A percentile compares a stretch with the other conserved stretches of the same genome.
phyloP scores from a whole-genome alignment of 2,797 vertebrate genomes.

The Karalla daura region DNA sequence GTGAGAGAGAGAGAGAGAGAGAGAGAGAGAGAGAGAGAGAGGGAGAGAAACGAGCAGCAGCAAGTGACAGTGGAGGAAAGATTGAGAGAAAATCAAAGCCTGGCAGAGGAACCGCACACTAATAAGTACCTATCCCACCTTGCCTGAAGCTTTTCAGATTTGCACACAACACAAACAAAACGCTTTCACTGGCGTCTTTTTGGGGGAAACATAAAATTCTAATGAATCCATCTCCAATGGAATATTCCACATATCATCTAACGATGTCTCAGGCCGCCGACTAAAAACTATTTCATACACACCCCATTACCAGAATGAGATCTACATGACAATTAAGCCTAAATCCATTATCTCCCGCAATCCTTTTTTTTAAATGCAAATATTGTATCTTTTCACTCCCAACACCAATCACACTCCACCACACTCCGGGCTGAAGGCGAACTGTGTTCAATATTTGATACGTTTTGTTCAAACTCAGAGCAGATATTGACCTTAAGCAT shows the following conservation, averaged over 20 bases:
- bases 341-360: conserved; percentile 24
- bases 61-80: conserved; percentile 6
- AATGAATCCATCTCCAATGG: conserved; percentile 31
- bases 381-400: too few relatives aligned
- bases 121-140: conserved; percentile 28
- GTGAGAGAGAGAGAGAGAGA: neutral
- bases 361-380: neutral
- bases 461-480: neutral
- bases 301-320: conserved; percentile 35
- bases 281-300: conserved; percentile 49
- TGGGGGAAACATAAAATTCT: conserved; percentile 38
- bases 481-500: neutral
- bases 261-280: conserved; percentile 25
- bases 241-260: conserved; percentile 33
- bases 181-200: conserved; percentile 39
- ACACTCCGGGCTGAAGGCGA: neutral
- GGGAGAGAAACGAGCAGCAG: too few relatives aligned
- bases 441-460: conserved; percentile 10
- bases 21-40: conserved; percentile 13
- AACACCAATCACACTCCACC: too few relatives aligned
- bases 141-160: conserved; percentile 42
- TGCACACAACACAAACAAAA: conserved; percentile 38
- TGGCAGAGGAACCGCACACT: conserved; percentile 17
- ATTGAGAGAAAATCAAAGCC: conserved; percentile 43
- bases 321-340: conserved; percentile 34